Conservation (phyloP, 1,140 invertebrate species). For the Drosophila jambulina region DNA sequence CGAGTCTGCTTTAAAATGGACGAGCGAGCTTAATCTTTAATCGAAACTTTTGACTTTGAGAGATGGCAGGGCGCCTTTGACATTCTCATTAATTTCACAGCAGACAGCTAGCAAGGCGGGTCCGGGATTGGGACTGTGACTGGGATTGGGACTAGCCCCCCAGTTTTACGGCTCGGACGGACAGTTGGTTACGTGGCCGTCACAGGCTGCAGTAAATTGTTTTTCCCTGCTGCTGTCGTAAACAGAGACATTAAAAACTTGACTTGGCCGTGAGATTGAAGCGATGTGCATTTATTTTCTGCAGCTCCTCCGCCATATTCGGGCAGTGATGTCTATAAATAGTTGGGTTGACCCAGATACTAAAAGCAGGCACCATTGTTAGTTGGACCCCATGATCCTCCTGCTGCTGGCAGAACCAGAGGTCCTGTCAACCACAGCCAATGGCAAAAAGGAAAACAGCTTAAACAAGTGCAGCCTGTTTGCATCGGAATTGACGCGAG, state of each 20-base stretch:
- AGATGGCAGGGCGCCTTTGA: conserved; percentile 40
- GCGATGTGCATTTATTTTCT: conserved; percentile 16
- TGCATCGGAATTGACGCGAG: conserved; percentile 21
- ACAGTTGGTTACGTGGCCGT: conserved; percentile 31
- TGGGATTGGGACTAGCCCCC: neutral
- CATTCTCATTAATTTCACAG: conserved; percentile 62
- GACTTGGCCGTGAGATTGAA: conserved; percentile 37
- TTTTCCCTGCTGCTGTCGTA: conserved; percentile 43
- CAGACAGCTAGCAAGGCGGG: conserved; percentile 26
- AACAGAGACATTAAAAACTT: conserved; percentile 45
- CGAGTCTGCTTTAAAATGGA: conserved; percentile 22
- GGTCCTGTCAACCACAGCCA: conserved; percentile 21
- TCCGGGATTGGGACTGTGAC: neutral
- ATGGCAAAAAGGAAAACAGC: conserved; percentile 10
- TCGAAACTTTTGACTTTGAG: conserved; percentile 60
- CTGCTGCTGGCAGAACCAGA: conserved; percentile 9
- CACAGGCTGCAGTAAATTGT: conserved; percentile 40
- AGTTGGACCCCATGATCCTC: neutral
- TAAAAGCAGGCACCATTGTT: conserved; percentile 1
- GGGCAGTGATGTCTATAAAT: conserved; percentile 32
- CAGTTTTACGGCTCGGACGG: conserved; percentile 24
- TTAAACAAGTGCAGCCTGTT: conserved; percentile 35
- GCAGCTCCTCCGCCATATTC: conserved; percentile 21
- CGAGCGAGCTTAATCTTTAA: conserved; percentile 53
- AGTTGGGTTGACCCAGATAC: conserved; percentile 28